Conservation (phyloP, 2,113 vertebrate genomes). For the Tachysurus vachellii region DNA sequence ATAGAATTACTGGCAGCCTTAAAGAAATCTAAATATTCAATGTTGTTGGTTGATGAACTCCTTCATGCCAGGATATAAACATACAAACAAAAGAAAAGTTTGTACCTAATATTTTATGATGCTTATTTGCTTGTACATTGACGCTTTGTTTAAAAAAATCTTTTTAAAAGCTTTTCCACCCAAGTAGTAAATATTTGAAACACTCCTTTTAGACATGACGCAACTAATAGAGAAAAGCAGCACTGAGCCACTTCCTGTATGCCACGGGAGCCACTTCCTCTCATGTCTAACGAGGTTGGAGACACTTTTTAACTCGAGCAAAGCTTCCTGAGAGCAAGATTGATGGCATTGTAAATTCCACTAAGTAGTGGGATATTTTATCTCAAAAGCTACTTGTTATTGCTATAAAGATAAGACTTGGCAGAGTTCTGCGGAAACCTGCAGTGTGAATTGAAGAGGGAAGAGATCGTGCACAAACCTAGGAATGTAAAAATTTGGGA, state of each 20-base stretch:
- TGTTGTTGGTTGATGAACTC: neutral
- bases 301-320: neutral
- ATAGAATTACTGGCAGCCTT: neutral
- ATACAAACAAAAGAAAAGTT: neutral
- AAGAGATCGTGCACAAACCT: too few species aligned
- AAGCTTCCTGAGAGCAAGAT: constrained; percentile 1
- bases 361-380: neutral
- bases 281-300: neutral
- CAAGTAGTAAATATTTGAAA: neutral
- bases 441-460: neutral
- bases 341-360: neutral
- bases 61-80: neutral
- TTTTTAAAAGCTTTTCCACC: neutral
- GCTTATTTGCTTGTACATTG: neutral
- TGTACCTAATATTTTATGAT: neutral
- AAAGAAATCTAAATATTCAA: neutral
- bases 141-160: neutral
- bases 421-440: neutral
- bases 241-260: neutral
- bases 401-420: constrained; percentile 21
- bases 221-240: neutral
- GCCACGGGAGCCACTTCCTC: neutral
- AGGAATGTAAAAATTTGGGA: neutral
- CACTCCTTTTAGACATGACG: neutral
- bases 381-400: neutral